Conservation (phyloP, 2,113 vertebrate genomes). For the Numenius arquata region DNA sequence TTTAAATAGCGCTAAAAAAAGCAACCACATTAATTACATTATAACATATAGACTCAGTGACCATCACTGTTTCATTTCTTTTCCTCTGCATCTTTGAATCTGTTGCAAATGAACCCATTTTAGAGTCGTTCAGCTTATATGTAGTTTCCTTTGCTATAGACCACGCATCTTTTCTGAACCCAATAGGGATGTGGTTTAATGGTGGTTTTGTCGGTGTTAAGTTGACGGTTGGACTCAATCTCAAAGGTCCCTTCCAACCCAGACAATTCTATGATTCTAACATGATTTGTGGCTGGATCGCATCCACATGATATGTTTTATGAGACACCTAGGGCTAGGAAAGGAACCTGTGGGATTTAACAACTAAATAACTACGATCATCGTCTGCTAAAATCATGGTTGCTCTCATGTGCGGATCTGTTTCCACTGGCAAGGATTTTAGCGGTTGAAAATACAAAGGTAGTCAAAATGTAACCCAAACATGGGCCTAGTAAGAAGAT, state of each 20-base stretch:
- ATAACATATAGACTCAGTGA: background rate
- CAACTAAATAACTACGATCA: background rate
- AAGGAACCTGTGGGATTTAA: background rate
- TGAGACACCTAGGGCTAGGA: background rate
- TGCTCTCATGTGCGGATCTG: background rate
- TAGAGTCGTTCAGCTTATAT: background rate
- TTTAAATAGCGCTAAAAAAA: background rate
- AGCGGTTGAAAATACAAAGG: background rate
- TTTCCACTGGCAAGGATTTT: background rate
- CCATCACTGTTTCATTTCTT: background rate
- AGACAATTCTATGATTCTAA: background rate
- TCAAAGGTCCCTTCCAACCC: background rate
- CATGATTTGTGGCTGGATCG: rapidly evolving
- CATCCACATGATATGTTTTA: rapidly evolving
- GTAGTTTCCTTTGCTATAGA: background rate
- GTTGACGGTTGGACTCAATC: background rate
- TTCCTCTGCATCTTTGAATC: background rate
- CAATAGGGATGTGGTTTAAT: background rate
- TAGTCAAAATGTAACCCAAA: background rate
- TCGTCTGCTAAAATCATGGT: background rate
- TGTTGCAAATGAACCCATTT: background rate
- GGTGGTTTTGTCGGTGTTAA: background rate
- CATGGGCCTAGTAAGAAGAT: background rate
- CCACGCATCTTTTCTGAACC: background rate
- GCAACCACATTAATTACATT: rapidly evolving